phyloP scores from a whole-genome alignment of 2,888 invertebrate species.

The Hypena proboscidalis region DNA sequence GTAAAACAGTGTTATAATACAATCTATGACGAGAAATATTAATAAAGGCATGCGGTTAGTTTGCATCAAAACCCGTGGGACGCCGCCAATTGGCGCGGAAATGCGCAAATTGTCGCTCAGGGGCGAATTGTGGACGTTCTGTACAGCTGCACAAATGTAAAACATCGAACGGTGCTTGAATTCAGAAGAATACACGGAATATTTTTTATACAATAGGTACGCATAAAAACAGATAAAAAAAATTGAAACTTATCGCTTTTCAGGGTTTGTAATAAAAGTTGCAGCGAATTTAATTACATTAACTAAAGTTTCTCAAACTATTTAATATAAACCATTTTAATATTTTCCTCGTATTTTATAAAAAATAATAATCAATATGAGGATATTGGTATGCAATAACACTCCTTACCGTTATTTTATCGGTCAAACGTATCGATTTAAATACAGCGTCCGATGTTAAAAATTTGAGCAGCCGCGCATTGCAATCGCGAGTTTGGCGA shows the following conservation, averaged over 20 bases:
- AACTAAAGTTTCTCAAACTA: too few relatives aligned
- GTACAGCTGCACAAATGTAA: constrained; percentile 48
- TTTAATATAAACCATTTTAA: too few relatives aligned
- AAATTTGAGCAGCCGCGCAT: constrained; percentile 31
- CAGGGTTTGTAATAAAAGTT: too few relatives aligned
- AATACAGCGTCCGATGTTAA: constrained; percentile 35
- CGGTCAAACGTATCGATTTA: not conserved
- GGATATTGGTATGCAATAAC: not conserved
- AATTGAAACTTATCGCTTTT: too few relatives aligned
- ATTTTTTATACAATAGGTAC: not conserved
- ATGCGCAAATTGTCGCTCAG: constrained; percentile 69
- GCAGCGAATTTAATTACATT: too few relatives aligned
- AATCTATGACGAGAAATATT: constrained; percentile 36
- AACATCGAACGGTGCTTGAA: constrained; percentile 41
- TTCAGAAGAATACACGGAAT: not conserved
- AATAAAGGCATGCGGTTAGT: constrained; percentile 88
- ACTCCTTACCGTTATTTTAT: not conserved
- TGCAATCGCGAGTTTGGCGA: constrained; percentile 32
- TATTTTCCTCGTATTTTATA: too few relatives aligned
- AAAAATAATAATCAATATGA: too few relatives aligned
- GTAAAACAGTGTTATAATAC: constrained; percentile 37
- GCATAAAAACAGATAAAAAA: too few relatives aligned
- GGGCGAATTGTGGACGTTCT: constrained; percentile 57
- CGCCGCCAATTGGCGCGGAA: constrained; percentile 70
- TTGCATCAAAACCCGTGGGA: constrained; percentile 71